phyloP scores from a whole-genome alignment of 2,797 vertebrate species.

The Sitta carolinensis region DNA sequence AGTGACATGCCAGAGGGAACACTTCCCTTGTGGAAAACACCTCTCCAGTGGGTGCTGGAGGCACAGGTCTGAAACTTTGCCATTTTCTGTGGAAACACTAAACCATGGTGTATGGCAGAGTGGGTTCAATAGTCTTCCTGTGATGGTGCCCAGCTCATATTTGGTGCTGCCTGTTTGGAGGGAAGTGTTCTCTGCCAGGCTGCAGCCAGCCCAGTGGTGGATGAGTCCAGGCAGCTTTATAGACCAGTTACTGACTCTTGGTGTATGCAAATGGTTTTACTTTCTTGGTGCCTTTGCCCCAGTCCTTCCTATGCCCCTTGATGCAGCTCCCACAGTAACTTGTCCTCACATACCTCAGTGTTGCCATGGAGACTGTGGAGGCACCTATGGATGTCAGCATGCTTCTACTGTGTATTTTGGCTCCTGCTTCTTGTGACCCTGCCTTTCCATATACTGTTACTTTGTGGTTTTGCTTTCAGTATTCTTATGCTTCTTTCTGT shows the following conservation, averaged over 20 bases:
- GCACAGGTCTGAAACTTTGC: background rate
- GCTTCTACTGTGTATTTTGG: background rate
- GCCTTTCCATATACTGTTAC: background rate
- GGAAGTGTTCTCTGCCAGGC: background rate
- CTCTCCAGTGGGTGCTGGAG: background rate
- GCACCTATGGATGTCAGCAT: conserved; percentile 24
- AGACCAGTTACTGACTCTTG: background rate
- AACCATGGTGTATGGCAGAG: background rate
- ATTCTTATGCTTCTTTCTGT: conserved; percentile 10
- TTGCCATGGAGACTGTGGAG: background rate
- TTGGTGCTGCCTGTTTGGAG: background rate
- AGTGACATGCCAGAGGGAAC: background rate
- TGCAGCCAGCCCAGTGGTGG: background rate
- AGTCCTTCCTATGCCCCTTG: background rate
- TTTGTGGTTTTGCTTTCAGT: conserved; percentile 35
- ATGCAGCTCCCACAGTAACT: background rate
- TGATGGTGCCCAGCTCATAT: background rate
- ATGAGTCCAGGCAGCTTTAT: background rate
- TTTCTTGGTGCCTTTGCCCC: conserved; percentile 50
- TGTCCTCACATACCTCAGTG: background rate
- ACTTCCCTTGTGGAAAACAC: background rate
- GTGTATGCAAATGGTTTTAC: conserved; percentile 14
- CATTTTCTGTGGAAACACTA: background rate
- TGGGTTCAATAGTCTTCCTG: background rate
- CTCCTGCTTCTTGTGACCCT: conserved; percentile 29